Base-by-base conservation (phyloP, 2,797 vertebrate species). In the Pseudocheirus occidentalis region DNA sequence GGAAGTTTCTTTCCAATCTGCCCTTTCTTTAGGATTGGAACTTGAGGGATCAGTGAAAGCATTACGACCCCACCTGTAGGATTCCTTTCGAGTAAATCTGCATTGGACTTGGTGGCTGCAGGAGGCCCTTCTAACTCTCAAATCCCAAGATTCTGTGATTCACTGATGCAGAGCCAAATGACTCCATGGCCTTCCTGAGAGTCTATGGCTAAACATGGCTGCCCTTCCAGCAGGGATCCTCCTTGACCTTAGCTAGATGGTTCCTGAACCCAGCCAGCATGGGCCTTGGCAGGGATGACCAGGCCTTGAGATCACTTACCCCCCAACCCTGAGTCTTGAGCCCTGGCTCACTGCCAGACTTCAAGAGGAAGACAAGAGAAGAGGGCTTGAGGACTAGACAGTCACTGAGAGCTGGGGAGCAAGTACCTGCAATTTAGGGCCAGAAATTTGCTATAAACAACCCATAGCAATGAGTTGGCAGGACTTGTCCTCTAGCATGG, bases 1-100 rank as follows among this genome's bases (percentile, higher is more conserved):
- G 73, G 34, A 91, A 96, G 81, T 94, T 59, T 92, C 28, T 50
- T 90, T 96, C 40, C 7, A 50, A 28, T n/a, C 13, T 31, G 90
- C 91, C 73, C 28, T 52, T 90, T 90, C 27, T 91, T 6, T 5
- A 24, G 73, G 21, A 46, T 46, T 81, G 73, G 40, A 27, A 46
- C 73, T 81, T 81, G 40, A 81, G 40, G 31, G 73, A 46, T 46
- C 21, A 10, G 21, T 24, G 73, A 24, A 27, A 27, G 1, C 9
- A 46, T 46, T 7, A 10, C 21, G 40, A 40, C n/a, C 73, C 46
- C 40, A 40, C n/a, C n/a, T n/a, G n/a, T n/a, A 46, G 40, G 7
- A 27, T 81, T 46, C 21, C 73, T 46, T 46, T 46, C 40, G 10
- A 24, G 73, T 2, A 46, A 46, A 21, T 81, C 73, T 40, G 66